Base-by-base conservation (phyloP, 2,113 vertebrate species). In the Nyctereutes procyonoides region DNA sequence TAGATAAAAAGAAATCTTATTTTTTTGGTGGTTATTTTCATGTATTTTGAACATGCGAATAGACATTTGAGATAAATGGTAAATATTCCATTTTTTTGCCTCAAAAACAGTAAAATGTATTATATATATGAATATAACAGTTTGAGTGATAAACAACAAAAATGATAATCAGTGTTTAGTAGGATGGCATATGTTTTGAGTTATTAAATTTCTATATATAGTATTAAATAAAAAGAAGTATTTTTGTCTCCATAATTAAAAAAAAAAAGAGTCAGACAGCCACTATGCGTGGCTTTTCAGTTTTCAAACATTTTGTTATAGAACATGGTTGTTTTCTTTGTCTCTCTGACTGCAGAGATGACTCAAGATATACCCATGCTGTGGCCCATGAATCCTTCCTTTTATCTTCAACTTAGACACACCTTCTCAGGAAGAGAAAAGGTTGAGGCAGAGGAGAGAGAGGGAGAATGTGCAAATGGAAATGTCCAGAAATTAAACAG, bases 71-170 rank as follows among this genome's bases (percentile, higher is more conserved):
- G 56, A 67, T 83, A 88, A 93, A 35, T 88, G 5, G 4, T 86
- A 93, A 90, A 62, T 93, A 83, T 65, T 95, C 53, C 56, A 38
- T 76, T 48, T 81, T 93, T 83, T 15, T 7, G 91, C 9, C 93
- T 55, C 55, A 56, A 80, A 87, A 93, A 51, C 53, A 91, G 28
- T 58, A 35, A 87, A 53, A 38, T 86, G 2, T 62, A 62, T 85
- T 76, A 58, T 58, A 38, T 55, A 79, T 16, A 79, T n/a, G 24
- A 95, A 55, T 53, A 51, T 60, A 80, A 60, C 0, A 24, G 55
- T 55, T 93, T 88, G 81, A 90, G 62, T 86, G 58, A 13, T 83
- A 90, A 53, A 20, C 65, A 90, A 51, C n/a, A 95, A 93, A 79
- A 93, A 43, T 62, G 24, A 15, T 71, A 55, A 80, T 82, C 22